These are phyloP conservation scores for Lepidurus arcticus DNA, from an alignment of 1,140 invertebrate genomes.

Conservation along the genomic window DNA sequence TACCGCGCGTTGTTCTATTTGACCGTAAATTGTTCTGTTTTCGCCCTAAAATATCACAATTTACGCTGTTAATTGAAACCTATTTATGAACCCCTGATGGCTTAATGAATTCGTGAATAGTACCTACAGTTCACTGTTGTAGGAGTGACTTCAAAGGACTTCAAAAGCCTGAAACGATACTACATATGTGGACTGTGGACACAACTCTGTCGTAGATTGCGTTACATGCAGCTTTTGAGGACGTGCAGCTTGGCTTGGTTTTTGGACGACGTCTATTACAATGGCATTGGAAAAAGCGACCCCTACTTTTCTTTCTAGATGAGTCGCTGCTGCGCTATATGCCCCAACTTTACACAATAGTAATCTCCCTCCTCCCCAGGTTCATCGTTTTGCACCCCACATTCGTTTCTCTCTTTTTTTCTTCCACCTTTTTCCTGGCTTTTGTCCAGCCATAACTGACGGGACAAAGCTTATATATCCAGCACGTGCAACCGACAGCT, in stretches of 20 bases:
- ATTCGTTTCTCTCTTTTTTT: constrained; percentile 5
- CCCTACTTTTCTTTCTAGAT: constrained; percentile 8
- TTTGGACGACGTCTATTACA: not conserved
- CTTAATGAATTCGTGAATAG: too few relatives aligned
- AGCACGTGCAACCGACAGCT: constrained; percentile 17
- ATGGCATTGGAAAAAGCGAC: not conserved
- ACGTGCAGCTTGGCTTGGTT: not conserved
- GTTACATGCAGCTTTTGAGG: not conserved
- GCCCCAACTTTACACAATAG: not conserved
- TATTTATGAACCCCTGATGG: too few relatives aligned
- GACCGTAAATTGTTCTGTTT: too few relatives aligned
- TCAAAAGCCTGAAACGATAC: too few relatives aligned
- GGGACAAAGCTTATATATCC: not conserved
- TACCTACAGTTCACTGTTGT: too few relatives aligned
- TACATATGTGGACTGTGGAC: too few relatives aligned
- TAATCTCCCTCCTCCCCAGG: not conserved
- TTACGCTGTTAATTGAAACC: too few relatives aligned
- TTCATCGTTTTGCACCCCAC: constrained; percentile 18
- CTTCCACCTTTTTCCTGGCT: constrained; percentile 11
- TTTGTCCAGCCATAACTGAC: not conserved
- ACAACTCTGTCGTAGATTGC: not conserved
- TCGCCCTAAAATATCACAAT: too few relatives aligned
- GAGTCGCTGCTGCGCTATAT: not conserved
- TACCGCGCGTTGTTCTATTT: too few relatives aligned
- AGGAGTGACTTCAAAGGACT: too few relatives aligned